Evolutionary conservation across 53 echinoderm and acorn worm species (phyloP), one percentile per base, ranked within the genome.

Genomic region (Stichopus horrens): DNA sequence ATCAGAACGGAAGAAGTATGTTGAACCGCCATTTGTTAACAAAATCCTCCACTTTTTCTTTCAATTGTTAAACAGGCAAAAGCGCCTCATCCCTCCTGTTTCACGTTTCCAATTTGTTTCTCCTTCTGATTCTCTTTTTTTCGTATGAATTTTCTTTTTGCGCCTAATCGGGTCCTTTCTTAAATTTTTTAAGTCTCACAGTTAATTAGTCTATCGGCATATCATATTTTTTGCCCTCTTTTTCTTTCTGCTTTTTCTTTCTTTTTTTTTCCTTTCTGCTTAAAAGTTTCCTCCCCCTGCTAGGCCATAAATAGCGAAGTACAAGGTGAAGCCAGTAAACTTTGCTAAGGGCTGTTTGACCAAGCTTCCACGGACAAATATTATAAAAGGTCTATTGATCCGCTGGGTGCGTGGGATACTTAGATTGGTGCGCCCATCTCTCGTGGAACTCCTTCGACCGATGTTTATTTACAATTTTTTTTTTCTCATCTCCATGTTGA

Each of bases 361-460:
- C 81, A 81, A 81, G 56, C 19, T 21, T 56, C 81, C 81, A 81
- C 81, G 58, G 56, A 81, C 81, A 81, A 81, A 81, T 58, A 81
- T 81, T 57, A 58, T 58, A 81, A 81, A 58, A 56, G 58, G 81
- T 21, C 57, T 57, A 81, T 81, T 19, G 81, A 81, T 81, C 11
- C 37, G 37, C 37, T 37, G 81, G 7, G 53, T 57, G 21, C 16
- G 57, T 81, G 81, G 58, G 81, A 71, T 16, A 63, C 19, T 71
- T 71, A 16, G 71, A n/a, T 18, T 18, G 14, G 5, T 16, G 14
- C 71, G 71, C 18, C 18, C 71, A 20, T 20, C 19, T 71, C 71
- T 71, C 71, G 71, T 18, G 71, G n/a, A 71, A 71, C 71, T 71
- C 71, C 5, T 71, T 71, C 71, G 19, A 7, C 14, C 19, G 18